Percentiles rank a stretch among this genome's conserved stretches.
These are phyloP conservation scores for Loripinus fragilis DNA, from an alignment of 2,888 invertebrate species.

Conservation along the genomic window DNA sequence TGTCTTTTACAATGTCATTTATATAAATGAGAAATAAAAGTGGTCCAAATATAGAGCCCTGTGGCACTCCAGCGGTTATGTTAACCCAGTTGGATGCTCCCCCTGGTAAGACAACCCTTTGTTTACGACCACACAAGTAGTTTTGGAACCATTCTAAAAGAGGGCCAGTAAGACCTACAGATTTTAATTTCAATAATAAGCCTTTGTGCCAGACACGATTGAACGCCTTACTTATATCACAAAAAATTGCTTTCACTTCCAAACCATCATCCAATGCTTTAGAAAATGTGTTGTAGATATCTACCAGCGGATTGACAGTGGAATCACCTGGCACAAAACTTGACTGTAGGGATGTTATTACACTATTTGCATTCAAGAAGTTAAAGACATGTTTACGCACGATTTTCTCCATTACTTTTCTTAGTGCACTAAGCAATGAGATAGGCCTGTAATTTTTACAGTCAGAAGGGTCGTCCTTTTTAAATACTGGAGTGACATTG, in stretches of 20 bases:
- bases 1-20: too few species aligned
- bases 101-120: too few species aligned
- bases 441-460: slow-evolving; percentile 35
- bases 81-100: too few species aligned
- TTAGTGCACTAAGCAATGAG: slow-evolving; percentile 12
- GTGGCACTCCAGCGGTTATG: too few species aligned
- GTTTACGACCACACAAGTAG: too few species aligned
- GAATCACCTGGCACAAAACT: slow-evolving; percentile 33
- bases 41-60: too few species aligned
- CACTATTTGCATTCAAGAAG: background rate
- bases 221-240: too few species aligned
- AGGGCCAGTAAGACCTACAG: too few species aligned
- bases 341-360: slow-evolving; percentile 29
- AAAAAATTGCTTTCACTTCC: slow-evolving; percentile 10
- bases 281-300: slow-evolving; percentile 26
- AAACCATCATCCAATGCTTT: slow-evolving; percentile 32
- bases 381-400: slow-evolving; percentile 23
- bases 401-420: slow-evolving; percentile 24
- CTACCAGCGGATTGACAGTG: slow-evolving; percentile 30
- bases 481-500: slow-evolving; percentile 24
- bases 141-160: too few species aligned
- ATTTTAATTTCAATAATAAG: too few species aligned
- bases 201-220: too few species aligned
- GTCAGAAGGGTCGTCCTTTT: slow-evolving; percentile 20
- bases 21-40: too few species aligned